These are phyloP conservation scores for Sitta europaea DNA, from an alignment of 2,113 vertebrate species.

Conservation along the genomic window DNA sequence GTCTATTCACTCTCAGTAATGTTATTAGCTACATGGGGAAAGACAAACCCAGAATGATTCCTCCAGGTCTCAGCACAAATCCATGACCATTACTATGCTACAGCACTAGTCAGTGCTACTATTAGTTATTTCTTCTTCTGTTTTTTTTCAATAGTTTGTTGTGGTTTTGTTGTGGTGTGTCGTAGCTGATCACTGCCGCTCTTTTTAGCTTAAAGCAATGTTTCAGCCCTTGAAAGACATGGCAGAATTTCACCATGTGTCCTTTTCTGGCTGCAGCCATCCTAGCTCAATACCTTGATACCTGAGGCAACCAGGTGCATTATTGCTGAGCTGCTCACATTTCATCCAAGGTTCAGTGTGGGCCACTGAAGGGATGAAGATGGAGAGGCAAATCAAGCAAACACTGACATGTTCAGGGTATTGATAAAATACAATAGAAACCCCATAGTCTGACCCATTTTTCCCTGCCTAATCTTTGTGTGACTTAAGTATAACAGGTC, in stretches of 20 bases:
- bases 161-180: not conserved
- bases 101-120: not conserved
- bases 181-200: not conserved
- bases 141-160: not conserved
- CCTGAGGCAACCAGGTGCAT: rapidly evolving
- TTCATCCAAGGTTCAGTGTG: not conserved
- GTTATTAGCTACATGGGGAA: not conserved
- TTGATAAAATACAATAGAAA: not conserved
- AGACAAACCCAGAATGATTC: not conserved
- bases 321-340: not conserved
- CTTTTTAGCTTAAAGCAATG: not conserved
- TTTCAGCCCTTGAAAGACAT: not conserved
- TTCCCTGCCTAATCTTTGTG: not conserved
- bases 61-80: not conserved
- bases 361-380: not conserved
- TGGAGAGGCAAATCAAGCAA: not conserved
- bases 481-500: not conserved
- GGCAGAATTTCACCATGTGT: not conserved
- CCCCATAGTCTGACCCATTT: not conserved
- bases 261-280: not conserved
- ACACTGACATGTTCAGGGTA: not conserved
- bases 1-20: not conserved
- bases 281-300: not conserved
- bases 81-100: not conserved
- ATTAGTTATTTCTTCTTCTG: not conserved